phyloP scores from a whole-genome alignment of 2,888 invertebrate species.

The Venusia cambrica region DNA sequence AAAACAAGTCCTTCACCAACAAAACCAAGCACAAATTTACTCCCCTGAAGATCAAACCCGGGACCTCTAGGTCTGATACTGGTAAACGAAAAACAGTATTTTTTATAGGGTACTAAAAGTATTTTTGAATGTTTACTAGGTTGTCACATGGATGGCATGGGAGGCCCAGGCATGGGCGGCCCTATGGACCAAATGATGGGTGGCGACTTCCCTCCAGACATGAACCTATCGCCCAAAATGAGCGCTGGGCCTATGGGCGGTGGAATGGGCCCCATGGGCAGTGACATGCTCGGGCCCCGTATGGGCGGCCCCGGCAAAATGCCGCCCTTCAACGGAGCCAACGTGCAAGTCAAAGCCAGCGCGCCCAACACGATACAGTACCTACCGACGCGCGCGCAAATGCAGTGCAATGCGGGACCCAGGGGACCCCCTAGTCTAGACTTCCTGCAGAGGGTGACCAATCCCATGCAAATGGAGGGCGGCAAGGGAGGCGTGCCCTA shows the following conservation, averaged over 20 bases:
- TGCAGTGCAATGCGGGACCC: slow-evolving; percentile 84
- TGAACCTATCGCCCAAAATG: slow-evolving; percentile 85
- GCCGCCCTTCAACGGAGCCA: slow-evolving; percentile 83
- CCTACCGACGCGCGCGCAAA: slow-evolving; percentile 96
- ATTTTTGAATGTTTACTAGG: slow-evolving; percentile 43
- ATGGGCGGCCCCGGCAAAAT: slow-evolving; percentile 80
- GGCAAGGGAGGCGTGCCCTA: slow-evolving; percentile 81
- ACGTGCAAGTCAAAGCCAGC: slow-evolving; percentile 96
- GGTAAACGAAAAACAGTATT: too few relatives aligned
- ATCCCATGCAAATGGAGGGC: slow-evolving; percentile 89
- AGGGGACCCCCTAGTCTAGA: slow-evolving; percentile 93
- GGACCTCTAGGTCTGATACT: too few relatives aligned
- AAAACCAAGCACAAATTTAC: too few relatives aligned
- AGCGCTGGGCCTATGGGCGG: slow-evolving; percentile 77
- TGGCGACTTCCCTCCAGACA: slow-evolving; percentile 74
- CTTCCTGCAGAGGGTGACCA: slow-evolving; percentile 93
- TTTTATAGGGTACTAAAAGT: neutral
- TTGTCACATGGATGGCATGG: slow-evolving; percentile 78
- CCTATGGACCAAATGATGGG: slow-evolving; percentile 80
- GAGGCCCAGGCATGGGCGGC: slow-evolving; percentile 75
- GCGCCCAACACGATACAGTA: slow-evolving; percentile 99
- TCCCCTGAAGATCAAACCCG: too few relatives aligned
- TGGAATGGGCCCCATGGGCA: slow-evolving; percentile 75
- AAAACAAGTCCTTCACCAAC: too few relatives aligned
- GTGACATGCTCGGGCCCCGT: slow-evolving; percentile 84